Base-by-base conservation (phyloP, 2,113 vertebrate genomes). In the Sisor rabdophorus region DNA sequence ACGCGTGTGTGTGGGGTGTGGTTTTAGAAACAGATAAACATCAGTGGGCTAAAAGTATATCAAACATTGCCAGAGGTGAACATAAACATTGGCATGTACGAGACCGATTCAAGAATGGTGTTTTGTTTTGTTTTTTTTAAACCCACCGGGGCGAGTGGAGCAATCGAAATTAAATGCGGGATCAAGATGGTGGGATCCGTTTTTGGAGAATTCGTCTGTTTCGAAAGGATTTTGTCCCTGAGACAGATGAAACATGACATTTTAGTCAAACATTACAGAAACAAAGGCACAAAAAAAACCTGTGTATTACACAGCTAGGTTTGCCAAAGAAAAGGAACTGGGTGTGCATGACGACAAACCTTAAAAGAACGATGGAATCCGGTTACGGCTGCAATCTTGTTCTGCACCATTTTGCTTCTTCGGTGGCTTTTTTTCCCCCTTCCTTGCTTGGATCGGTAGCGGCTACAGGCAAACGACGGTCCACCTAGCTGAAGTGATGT, bases 221-320 rank as follows among this genome's bases (percentile, higher is more conserved):
- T 96, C 95, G 1, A 98, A 99, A 53, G 96, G 96, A 85, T 95
- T 97, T 90, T 96, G 95, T 68, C 94, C 96, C 97, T 99, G 81
- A 0, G 75, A 36, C 1, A 10, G 71, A 80, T 6, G 69, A 68
- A 79, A 28, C 1, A 1, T 40, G 0, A 58, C 8, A 32, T 19
- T 54, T 67, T 56, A 77, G 16, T 16, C 4, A 56, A 50, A 67
- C 19, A 11, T 4, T 28, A n/a, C n/a, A n/a, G n/a, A 73, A 44
- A 22, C 9, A 28, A 54, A 60, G 4, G 15, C n/a, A 36, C 20
- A 1, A 19, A 44, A 48, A 8, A 9, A 24, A n/a, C 17, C 13
- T 15, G 2, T 52, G 26, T 28, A 15, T 64, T 54, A 44, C 40
- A 54, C 3, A 52, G 11, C 20, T n/a, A 55, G 13, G 12, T 44